phyloP scores from a whole-genome alignment of 2,797 vertebrate genomes.

The Gymnopithys bicolor region DNA sequence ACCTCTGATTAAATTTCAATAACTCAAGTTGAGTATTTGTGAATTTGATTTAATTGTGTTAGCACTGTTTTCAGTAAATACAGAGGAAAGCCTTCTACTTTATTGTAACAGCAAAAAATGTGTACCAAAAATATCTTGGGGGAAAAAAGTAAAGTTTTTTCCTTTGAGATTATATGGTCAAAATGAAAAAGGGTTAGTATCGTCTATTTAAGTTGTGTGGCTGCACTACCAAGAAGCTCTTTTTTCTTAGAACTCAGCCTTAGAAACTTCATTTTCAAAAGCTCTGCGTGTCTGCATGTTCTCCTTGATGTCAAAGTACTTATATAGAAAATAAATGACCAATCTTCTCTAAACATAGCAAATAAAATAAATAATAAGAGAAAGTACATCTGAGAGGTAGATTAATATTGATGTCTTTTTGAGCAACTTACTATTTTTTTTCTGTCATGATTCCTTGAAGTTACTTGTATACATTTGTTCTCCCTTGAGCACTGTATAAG shows the following conservation, averaged over 20 bases:
- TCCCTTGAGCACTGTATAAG: neutral
- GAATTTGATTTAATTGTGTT: slow-evolving; percentile 16
- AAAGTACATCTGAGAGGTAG: neutral
- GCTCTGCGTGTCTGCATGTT: neutral
- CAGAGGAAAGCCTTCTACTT: neutral
- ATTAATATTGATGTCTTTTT: neutral
- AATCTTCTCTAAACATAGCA: neutral
- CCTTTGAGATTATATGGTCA: neutral
- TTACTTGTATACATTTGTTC: neutral
- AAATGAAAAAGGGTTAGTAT: neutral
- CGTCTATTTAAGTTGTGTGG: neutral
- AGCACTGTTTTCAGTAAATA: neutral
- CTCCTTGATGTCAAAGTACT: neutral
- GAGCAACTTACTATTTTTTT: neutral
- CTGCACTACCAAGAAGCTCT: neutral
- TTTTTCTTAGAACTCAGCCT: neutral
- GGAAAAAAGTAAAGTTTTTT: accelerated
- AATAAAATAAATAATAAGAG: neutral
- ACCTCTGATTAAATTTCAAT: slow-evolving; percentile 43
- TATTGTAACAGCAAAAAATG: neutral
- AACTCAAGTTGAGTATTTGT: slow-evolving; percentile 3
- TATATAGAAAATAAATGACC: neutral
- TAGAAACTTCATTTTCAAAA: neutral
- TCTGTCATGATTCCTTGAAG: neutral
- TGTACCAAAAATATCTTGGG: neutral